Evolutionary conservation across 2,888 invertebrate genomes (phyloP).

Genomic region (Macrophya annulata): DNA sequence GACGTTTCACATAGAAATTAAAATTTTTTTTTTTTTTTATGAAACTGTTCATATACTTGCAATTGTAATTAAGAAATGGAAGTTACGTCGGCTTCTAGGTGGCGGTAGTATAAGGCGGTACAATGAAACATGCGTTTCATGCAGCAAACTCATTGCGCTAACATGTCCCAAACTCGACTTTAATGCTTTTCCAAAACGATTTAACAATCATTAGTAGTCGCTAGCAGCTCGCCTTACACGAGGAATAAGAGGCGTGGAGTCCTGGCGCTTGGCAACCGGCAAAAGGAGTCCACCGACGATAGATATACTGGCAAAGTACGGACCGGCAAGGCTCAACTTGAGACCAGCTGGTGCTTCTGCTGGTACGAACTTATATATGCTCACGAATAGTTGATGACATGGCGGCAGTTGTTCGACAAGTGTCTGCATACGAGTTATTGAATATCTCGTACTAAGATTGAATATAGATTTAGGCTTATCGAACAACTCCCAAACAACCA

Average conservation of each 20-base stretch:
- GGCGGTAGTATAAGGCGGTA: too few relatives aligned
- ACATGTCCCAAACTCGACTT: conserved; percentile 51
- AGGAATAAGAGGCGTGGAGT: conserved; percentile 39
- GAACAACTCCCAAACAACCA: conserved; percentile 38
- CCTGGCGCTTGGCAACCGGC: conserved; percentile 40
- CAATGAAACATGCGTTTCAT: conserved; percentile 54
- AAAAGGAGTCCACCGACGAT: conserved; percentile 40
- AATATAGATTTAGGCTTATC: conserved; percentile 65
- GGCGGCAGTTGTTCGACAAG: conserved; percentile 67
- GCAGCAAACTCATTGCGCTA: conserved; percentile 42
- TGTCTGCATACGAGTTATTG: conserved; percentile 67
- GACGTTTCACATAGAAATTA: neutral
- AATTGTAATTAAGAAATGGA: neutral
- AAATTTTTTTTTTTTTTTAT: neutral
- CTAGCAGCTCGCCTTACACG: conserved; percentile 9
- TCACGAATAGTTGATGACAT: conserved; percentile 63
- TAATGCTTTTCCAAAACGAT: conserved; percentile 51
- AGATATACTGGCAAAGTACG: conserved; percentile 54
- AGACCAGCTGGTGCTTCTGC: conserved; percentile 50
- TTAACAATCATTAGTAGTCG: conserved; percentile 52
- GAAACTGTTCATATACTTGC: neutral
- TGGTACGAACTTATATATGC: conserved; percentile 50
- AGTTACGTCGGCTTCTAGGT: neutral
- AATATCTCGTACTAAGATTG: conserved; percentile 65
- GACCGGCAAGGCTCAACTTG: conserved; percentile 44